Conservation (phyloP, 2,113 vertebrate species). For the Raphicerus campestris region DNA sequence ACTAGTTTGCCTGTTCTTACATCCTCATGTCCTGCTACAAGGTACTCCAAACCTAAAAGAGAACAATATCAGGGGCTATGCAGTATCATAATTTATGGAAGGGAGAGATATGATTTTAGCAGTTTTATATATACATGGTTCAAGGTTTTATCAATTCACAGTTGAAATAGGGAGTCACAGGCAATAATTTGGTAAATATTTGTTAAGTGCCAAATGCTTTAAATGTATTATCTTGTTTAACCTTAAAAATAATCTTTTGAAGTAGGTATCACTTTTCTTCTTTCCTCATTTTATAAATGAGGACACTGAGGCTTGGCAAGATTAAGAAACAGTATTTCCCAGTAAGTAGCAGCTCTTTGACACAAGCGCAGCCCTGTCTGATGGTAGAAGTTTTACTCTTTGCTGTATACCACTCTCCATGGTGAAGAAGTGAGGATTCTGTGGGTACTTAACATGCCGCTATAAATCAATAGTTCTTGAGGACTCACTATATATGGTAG, state of each 20-base stretch:
- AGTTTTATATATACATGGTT: not conserved
- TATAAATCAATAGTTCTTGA: not conserved
- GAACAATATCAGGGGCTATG: not conserved
- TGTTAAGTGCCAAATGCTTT: not conserved
- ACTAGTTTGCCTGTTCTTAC: conserved; percentile 87
- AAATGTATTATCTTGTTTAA: not conserved
- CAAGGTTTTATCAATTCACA: not conserved
- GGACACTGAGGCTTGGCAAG: not conserved
- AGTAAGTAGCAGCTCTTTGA: not conserved
- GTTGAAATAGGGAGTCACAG: not conserved
- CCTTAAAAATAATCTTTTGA: not conserved
- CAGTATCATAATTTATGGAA: not conserved
- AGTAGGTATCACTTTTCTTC: not conserved
- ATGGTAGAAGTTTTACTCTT: not conserved
- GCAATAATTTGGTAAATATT: not conserved
- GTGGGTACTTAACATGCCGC: not conserved
- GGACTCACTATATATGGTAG: not conserved
- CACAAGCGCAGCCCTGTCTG: not conserved
- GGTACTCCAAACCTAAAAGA: conserved; percentile 90
- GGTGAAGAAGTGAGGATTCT: not conserved
- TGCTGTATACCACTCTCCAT: not conserved
- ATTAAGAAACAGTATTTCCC: not conserved
- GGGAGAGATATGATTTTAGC: not conserved
- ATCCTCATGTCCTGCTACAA: conserved; percentile 94
- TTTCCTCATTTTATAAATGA: not conserved